Conservation (phyloP, 2,888 invertebrate genomes). For the Ctena decussata region DNA sequence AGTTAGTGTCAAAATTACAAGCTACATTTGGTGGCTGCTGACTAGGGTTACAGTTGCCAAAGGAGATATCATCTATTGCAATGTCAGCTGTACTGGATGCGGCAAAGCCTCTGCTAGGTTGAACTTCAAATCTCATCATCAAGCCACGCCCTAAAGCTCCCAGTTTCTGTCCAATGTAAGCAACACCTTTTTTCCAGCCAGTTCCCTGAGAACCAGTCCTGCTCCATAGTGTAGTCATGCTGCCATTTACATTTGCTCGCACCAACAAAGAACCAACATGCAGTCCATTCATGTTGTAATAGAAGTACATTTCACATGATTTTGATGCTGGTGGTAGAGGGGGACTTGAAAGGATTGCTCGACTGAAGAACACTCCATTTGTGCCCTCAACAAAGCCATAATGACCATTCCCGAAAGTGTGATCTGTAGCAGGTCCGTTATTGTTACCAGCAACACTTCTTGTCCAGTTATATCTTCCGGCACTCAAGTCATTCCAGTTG, state of each 20-base stretch:
- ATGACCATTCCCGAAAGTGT: slow-evolving; percentile 67
- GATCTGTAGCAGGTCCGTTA: slow-evolving; percentile 66
- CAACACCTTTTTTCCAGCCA: slow-evolving; percentile 71
- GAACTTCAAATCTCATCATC: slow-evolving; percentile 64
- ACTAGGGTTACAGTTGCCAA: slow-evolving; percentile 75
- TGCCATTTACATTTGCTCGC: slow-evolving; percentile 60
- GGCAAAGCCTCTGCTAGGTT: slow-evolving; percentile 63
- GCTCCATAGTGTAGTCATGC: slow-evolving; percentile 48
- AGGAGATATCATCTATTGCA: slow-evolving; percentile 84
- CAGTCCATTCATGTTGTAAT: slow-evolving; percentile 78
- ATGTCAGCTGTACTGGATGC: slow-evolving; percentile 72
- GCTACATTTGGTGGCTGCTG: slow-evolving; percentile 70
- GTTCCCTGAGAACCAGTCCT: slow-evolving; percentile 58
- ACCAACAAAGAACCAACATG: slow-evolving; percentile 68
- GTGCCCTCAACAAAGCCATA: slow-evolving; percentile 78
- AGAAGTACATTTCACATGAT: slow-evolving; percentile 80
- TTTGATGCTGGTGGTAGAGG: slow-evolving; percentile 67
- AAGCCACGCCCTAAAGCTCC: slow-evolving; percentile 58
- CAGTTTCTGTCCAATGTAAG: slow-evolving; percentile 69
- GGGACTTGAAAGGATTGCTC: slow-evolving; percentile 75
- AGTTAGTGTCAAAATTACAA: slow-evolving; percentile 80
- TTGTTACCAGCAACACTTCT: slow-evolving; percentile 60
- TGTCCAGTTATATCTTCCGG: slow-evolving; percentile 79
- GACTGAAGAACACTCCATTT: slow-evolving; percentile 68
- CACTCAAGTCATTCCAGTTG: slow-evolving; percentile 80